Evolutionary conservation across 2,888 invertebrate species (phyloP), one percentile per base, ranked within the genome.

Genomic region (Pediacus dermestoides): DNA sequence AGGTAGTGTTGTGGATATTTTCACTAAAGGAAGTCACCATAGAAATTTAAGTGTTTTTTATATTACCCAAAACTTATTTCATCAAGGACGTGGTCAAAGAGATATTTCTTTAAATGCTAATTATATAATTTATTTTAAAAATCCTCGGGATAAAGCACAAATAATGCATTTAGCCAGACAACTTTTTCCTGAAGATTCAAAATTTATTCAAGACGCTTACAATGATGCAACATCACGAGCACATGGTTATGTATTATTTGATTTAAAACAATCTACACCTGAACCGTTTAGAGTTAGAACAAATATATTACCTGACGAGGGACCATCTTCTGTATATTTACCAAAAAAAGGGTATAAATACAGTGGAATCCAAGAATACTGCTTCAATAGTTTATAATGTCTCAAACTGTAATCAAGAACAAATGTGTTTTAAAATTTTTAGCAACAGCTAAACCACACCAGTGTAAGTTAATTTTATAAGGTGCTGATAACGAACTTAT

Each of bases 121-220:
- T 39, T 55, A 55, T 16, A 47, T 52, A 4, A 34, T 52, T 8
- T 50, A 35, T 12, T 53, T 52, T 32, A 52, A 50, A 34, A 53
- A 50, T 39, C 46, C 47, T 14, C 16, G 48, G 4, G 48, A 52
- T 37, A 50, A 39, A 23, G 39, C 26, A 4, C 50, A 51, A 38
- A 44, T 52, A 11, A 23, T 25, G 6, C 34, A 39, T 31, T 28
- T 52, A n/a, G n/a, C n/a, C n/a, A n/a, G n/a, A n/a, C n/a, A n/a
- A n/a, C n/a, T n/a, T n/a, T n/a, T n/a, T n/a, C n/a, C n/a, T n/a
- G n/a, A n/a, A n/a, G n/a, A n/a, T n/a, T n/a, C n/a, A n/a, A n/a
- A n/a, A n/a, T n/a, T 44, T 40, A 16, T 52, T n/a, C 45, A 39
- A 33, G 44, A 48, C 30, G 38, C 48, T 9, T 46, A 42, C 34